Evolutionary conservation across 2,888 invertebrate species (phyloP), one percentile per base, ranked within the genome.

Genomic region (Lottia gigantea): DNA sequence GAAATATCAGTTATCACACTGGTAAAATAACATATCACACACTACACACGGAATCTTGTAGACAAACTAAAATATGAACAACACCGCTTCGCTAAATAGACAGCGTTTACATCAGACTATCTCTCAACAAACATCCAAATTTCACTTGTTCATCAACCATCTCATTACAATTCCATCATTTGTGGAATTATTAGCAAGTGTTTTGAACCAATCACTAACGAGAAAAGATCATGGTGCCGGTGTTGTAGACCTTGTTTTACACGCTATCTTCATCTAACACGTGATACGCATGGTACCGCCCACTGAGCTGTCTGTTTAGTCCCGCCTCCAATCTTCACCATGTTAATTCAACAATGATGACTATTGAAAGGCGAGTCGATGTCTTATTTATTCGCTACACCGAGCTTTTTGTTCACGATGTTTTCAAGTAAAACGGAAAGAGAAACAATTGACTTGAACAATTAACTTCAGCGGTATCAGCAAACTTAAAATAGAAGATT

Each of bases 161-260:
- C 55, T 55, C 55, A 55, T 55, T 55, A 55, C 55, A 55, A 55
- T 55, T 55, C 55, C 55, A 55, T 55, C 55, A 55, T 55, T 55
- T 55, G 55, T 55, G 55, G 55, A 55, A 23, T 55, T 55, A 55
- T 55, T 55, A 55, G 55, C 55, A 55, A 55, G 55, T 55, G 55
- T 55, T 55, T 55, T 55, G 23, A 55, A 55, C 55, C 55, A 55
- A 55, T 55, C 55, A 23, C 55, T 55, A 55, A 55, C 55, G 55
- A 55, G 19, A 19, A 55, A 55, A 55, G 55, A 55, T 55, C 55
- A 55, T 19, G 55, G 55, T 23, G 55, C 55, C 55, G 55, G 19
- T 55, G 55, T 55, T 23, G 19, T 23, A 55, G 55, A 23, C 55
- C 55, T 55, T 55, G 55, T 55, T 55, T 55, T 23, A 55, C 55